Percentiles rank a stretch among this genome's conserved stretches.
Evolutionary conservation across 1,140 invertebrate species (phyloP).

Genomic region (Drosophila kepulauana): DNA sequence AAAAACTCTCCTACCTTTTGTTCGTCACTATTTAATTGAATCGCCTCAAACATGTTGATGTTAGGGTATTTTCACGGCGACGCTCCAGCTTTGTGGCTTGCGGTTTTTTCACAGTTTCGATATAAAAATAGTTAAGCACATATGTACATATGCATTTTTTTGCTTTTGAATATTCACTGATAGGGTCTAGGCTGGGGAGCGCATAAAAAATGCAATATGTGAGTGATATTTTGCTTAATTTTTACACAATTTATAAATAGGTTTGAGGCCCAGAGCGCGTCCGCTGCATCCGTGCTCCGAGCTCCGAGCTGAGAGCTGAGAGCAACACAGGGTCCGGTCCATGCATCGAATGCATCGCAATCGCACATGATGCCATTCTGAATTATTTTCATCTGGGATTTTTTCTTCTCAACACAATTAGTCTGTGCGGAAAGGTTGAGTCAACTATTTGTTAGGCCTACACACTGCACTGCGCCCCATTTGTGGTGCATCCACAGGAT

Average conservation of each 20-base stretch:
- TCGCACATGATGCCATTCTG: conserved; percentile 20
- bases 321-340: background rate
- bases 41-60: background rate
- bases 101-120: background rate
- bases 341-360: conserved; percentile 20
- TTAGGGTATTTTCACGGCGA: background rate
- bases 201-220: conserved; percentile 45
- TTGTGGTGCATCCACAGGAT: conserved; percentile 9
- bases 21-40: background rate
- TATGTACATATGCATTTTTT: background rate
- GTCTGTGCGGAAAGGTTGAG: conserved; percentile 48
- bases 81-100: background rate
- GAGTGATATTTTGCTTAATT: conserved; percentile 16
- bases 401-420: conserved; percentile 45
- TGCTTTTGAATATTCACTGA: conserved; percentile 1
- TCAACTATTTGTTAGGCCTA: conserved; percentile 38
- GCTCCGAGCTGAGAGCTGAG: conserved; percentile 12
- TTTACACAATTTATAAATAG: conserved; percentile 45
- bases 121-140: background rate
- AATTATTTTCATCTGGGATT: conserved; percentile 46
- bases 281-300: conserved; percentile 17
- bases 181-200: conserved; percentile 37
- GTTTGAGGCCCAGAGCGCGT: conserved; percentile 44
- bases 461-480: background rate
- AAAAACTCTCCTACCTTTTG: background rate